Evolutionary conservation across 2,888 invertebrate species (phyloP).

Genomic region (Mesochorus sp.): DNA sequence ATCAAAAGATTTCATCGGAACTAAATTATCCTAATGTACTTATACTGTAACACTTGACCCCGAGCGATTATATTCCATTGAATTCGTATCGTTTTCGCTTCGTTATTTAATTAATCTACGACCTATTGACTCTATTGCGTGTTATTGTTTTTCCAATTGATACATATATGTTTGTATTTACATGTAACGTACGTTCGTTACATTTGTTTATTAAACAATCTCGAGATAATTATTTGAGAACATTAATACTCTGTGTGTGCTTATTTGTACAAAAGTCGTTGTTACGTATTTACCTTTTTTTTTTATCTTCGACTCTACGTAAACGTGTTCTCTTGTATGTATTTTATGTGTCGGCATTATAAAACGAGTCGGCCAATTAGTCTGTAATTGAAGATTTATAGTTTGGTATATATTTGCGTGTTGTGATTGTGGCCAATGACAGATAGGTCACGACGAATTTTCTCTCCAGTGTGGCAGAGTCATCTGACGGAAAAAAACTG

Average conservation of each 20-base stretch:
- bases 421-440: slow-evolving; percentile 18
- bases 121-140: too few relatives aligned
- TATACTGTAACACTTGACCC: not conserved
- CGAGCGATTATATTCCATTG: not conserved
- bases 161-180: too few relatives aligned
- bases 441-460: too few relatives aligned
- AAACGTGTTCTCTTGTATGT: too few relatives aligned
- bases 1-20: slow-evolving; percentile 15
- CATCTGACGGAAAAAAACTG: slow-evolving; percentile 20
- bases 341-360: not conserved
- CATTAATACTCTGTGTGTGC: not conserved
- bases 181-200: too few relatives aligned
- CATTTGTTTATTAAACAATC: not conserved
- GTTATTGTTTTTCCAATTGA: too few relatives aligned
- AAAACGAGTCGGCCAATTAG: slow-evolving; percentile 12
- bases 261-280: not conserved
- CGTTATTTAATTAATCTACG: not conserved
- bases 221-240: not conserved
- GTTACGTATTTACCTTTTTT: not conserved
- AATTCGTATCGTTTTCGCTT: not conserved
- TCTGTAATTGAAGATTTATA: slow-evolving; percentile 42
- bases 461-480: not conserved
- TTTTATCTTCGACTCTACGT: not conserved
- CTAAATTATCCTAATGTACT: slow-evolving; percentile 36
- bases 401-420: slow-evolving; percentile 21